Percentiles rank a stretch among this genome's conserved stretches.
Conservation (phyloP, 2,797 vertebrate genomes). For the Cryptoblepharus egeriae region DNA sequence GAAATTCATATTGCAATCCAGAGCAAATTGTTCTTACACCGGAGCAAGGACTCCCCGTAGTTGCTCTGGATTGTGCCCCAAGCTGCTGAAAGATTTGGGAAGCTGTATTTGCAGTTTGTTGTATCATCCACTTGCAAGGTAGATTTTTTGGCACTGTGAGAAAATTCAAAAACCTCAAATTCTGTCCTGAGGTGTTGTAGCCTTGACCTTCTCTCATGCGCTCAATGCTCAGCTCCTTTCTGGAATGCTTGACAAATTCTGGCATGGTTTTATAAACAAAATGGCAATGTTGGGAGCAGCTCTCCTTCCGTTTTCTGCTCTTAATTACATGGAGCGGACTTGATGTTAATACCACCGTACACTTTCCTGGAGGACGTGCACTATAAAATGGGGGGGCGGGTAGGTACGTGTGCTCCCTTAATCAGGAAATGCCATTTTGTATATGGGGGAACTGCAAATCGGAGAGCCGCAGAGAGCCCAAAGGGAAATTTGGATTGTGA, state of each 20-base stretch:
- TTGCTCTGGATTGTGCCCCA: too few species aligned
- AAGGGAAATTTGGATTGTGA: slow-evolving; percentile 60
- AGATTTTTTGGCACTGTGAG: neutral
- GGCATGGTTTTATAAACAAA: slow-evolving; percentile 36
- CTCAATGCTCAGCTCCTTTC: neutral
- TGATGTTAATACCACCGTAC: slow-evolving; percentile 34
- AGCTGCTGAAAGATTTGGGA: neutral
- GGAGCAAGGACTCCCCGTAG: too few species aligned
- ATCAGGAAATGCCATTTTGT: slow-evolving; percentile 59
- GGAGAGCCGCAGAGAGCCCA: slow-evolving; percentile 52
- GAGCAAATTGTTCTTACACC: too few species aligned
- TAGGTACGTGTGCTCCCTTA: slow-evolving; percentile 7
- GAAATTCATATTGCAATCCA: too few species aligned
- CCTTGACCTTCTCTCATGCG: neutral
- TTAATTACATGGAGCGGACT: slow-evolving; percentile 43
- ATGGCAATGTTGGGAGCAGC: neutral
- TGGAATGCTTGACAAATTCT: slow-evolving; percentile 18
- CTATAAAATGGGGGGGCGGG: slow-evolving; percentile 37
- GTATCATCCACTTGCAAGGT: neutral
- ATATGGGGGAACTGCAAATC: slow-evolving; percentile 33
- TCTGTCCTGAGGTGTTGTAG: neutral
- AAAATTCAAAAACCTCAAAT: neutral
- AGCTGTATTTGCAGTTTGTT: neutral
- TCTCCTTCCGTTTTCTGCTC: slow-evolving; percentile 10
- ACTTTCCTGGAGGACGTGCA: slow-evolving; percentile 45